Base-by-base conservation (phyloP, 1,140 invertebrate species). In the Aphaenogaster floridana region DNA sequence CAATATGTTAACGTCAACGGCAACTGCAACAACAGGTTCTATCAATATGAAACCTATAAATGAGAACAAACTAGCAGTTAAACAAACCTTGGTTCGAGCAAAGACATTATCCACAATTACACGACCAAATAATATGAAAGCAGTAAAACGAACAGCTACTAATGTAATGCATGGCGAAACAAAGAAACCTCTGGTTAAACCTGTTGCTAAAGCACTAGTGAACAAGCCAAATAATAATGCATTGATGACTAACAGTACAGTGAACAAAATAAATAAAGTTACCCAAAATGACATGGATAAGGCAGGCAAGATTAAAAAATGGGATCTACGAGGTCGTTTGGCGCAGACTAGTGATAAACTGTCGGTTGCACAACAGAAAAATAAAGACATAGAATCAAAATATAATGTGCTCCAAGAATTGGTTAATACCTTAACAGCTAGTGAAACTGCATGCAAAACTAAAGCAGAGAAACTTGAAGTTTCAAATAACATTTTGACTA, bases 361-460 rank as follows among this genome's bases (percentile, higher is more conserved):
- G 11, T 66, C 85, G 5, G 36, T 89, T 86, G 93, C 96, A 45
- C 93, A 96, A 54, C 96, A 96, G 88, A 96, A 96, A 89, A 95
- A 96, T 88, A 96, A 96, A 89, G 93, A 93, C 15, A 91, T 96
- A 6, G 96, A 95, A 87, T 91, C 92, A 36, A 96, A 97, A 89
- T 95, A 95, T 88, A 96, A 92, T 85, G 94, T 96, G 45, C 93
- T 96, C 13, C 94, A 96, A 91, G 95, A 96, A 52, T 95, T 96
- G 84, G 95, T 96, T 92, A 78, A 86, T 17, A 84, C 80, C 71
- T 45, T 94, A 3, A 92, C 94, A 83, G 93, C 96, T 50, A 91
- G 89, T 39, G 90, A 93, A 57, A 71, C 85, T 86, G 42, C 59
- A 15, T 91, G 85, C 59, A 92, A 86, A 87, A 17, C 21, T 77